A percentile compares a stretch with the other conserved stretches of the same genome.
These are phyloP conservation scores for Hoplodrina ambigua DNA, from an alignment of 2,888 invertebrate genomes.

Conservation along the genomic window DNA sequence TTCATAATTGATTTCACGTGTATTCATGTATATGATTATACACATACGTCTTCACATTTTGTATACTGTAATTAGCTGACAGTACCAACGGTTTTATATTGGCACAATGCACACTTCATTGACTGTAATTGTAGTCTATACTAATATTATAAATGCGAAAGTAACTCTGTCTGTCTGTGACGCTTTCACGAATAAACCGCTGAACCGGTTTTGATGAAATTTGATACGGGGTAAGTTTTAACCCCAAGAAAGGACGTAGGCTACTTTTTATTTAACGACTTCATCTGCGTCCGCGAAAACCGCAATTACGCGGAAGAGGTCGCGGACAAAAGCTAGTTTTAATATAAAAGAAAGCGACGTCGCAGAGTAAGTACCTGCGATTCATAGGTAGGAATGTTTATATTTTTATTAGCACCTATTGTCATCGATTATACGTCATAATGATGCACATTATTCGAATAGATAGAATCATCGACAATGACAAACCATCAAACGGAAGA, in stretches of 20 bases:
- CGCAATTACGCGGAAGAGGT: no score
- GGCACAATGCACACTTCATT: conserved; percentile 43
- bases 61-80: conserved; percentile 48
- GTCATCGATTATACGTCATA: conserved; percentile 29
- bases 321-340: conserved; percentile 10
- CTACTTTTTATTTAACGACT: no score
- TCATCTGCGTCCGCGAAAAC: no score
- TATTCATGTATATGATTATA: conserved; percentile 14
- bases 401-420: conserved; percentile 45
- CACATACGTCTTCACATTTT: conserved; percentile 39
- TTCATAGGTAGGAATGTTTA: conserved; percentile 7
- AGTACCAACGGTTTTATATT: conserved; percentile 34
- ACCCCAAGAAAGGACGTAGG: no score
- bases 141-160: no score
- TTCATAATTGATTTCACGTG: conserved; percentile 51
- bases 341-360: conserved; percentile 65
- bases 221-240: no score
- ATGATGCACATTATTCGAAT: neutral
- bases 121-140: conserved; percentile 60
- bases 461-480: conserved; percentile 1
- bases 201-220: no score
- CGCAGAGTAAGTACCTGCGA: conserved; percentile 36
- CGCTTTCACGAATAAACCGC: no score
- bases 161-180: no score
- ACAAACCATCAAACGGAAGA: conserved; percentile 6